These are phyloP conservation scores for Nannoperca obscura DNA, from an alignment of 2,797 vertebrate species.

Conservation along the genomic window DNA sequence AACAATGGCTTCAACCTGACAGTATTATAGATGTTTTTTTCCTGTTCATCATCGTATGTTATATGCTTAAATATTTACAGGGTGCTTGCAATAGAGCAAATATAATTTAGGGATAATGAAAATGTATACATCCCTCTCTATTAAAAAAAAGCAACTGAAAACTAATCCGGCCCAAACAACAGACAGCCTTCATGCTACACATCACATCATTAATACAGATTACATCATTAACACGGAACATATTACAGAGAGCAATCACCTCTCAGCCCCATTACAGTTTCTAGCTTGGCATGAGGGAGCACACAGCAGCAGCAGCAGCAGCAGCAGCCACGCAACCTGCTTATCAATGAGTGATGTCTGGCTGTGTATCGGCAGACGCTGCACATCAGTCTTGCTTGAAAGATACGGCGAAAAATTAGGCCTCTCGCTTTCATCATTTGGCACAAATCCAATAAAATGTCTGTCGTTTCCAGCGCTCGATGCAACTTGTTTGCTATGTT, in stretches of 20 bases:
- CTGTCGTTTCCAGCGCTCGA: constrained; percentile 7
- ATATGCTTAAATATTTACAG: constrained; percentile 8
- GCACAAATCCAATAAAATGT: constrained; percentile 54
- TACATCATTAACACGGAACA: constrained; percentile 57
- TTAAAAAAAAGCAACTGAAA: constrained; percentile 12
- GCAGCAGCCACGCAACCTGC: constrained; percentile 49
- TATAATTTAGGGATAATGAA: constrained; percentile 32
- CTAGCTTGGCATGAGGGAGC: constrained; percentile 32
- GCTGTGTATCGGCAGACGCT: constrained; percentile 11
- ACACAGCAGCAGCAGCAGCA: constrained; percentile 45
- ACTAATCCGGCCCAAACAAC: constrained; percentile 28
- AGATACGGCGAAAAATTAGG: constrained; percentile 43
- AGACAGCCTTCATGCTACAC: constrained; percentile 40
- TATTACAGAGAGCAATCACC: constrained; percentile 54
- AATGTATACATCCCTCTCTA: constrained; percentile 27
- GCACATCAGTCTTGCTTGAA: constrained; percentile 34
- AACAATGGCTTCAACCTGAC: not conserved
- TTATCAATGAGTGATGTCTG: constrained; percentile 62
- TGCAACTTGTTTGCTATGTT: constrained; percentile 21
- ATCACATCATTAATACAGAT: constrained; percentile 60
- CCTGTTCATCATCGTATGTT: not conserved
- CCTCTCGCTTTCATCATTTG: constrained; percentile 57
- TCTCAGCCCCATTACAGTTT: constrained; percentile 51
- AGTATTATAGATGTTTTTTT: not conserved
- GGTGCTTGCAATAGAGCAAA: constrained; percentile 12